Percentiles rank a stretch among this genome's conserved stretches.
Evolutionary conservation across 1,140 invertebrate species (phyloP).

Genomic region (Cyclargus thomasi): DNA sequence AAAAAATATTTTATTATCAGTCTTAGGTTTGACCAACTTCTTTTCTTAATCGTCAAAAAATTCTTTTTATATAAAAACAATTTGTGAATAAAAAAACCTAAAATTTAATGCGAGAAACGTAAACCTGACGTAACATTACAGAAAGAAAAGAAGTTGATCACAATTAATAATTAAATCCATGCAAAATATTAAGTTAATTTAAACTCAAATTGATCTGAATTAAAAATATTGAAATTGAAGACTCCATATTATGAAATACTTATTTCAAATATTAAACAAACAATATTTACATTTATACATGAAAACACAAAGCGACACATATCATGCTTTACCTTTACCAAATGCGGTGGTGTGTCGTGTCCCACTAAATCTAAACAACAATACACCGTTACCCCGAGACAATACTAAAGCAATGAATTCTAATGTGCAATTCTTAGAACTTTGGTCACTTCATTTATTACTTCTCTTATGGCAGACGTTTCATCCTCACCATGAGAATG

Average conservation of each 20-base stretch:
- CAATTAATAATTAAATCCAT: slow-evolving; percentile 21
- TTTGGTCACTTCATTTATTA: slow-evolving; percentile 17
- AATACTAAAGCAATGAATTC: slow-evolving; percentile 24
- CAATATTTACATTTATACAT: slow-evolving; percentile 27
- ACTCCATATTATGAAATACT: slow-evolving; percentile 17
- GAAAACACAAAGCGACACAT: slow-evolving; percentile 46
- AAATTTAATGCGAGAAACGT: background rate
- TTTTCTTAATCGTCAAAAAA: slow-evolving; percentile 35
- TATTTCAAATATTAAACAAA: slow-evolving; percentile 16
- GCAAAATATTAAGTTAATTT: slow-evolving; percentile 24
- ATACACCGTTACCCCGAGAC: slow-evolving; percentile 40
- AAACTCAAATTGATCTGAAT: slow-evolving; percentile 1
- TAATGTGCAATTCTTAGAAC: slow-evolving; percentile 7
- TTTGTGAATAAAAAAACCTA: slow-evolving; percentile 19
- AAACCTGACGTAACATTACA: background rate
- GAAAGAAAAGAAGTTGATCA: slow-evolving; percentile 13
- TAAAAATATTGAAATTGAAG: slow-evolving; percentile 16
- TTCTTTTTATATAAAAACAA: background rate
- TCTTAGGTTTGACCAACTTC: slow-evolving; percentile 42
- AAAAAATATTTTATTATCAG: slow-evolving; percentile 29
- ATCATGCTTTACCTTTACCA: slow-evolving; percentile 67
- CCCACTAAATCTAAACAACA: slow-evolving; percentile 49
- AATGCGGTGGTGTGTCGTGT: slow-evolving; percentile 49
- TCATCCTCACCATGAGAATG: background rate
- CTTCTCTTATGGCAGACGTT: background rate